Conservation (phyloP, 2,888 invertebrate species). For the Cryptophagus acutangulus region DNA sequence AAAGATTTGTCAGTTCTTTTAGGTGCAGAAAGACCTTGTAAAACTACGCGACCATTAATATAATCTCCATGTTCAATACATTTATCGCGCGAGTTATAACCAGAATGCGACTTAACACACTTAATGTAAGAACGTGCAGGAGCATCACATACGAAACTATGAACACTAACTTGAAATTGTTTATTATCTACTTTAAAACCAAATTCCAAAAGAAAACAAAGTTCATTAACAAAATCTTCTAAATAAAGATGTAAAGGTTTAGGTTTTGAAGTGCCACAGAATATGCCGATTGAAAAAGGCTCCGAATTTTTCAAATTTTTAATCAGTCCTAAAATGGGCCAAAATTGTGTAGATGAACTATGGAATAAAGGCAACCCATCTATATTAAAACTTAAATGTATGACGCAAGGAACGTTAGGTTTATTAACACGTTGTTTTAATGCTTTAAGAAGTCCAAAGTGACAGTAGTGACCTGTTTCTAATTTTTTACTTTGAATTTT, state of each 20-base stretch:
- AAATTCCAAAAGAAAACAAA: conserved; percentile 14
- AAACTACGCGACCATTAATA: conserved; percentile 9
- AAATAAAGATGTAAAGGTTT: conserved; percentile 20
- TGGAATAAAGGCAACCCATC: conserved; percentile 16
- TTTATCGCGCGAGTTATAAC: conserved; percentile 24
- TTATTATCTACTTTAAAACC: conserved; percentile 15
- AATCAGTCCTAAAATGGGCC: conserved; percentile 17
- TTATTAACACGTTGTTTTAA: too few relatives aligned
- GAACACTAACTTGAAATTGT: conserved; percentile 15
- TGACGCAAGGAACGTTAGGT: too few relatives aligned
- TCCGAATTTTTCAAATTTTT: conserved; percentile 12
- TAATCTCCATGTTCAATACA: conserved; percentile 17
- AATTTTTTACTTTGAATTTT: too few relatives aligned
- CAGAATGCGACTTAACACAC: conserved; percentile 19
- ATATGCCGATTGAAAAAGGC: conserved; percentile 13
- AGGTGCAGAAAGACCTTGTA: conserved; percentile 3
- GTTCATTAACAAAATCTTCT: conserved; percentile 23
- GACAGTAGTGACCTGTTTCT: too few relatives aligned
- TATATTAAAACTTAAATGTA: conserved; percentile 17
- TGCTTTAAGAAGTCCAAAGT: too few relatives aligned
- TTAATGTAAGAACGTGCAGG: conserved; percentile 23
- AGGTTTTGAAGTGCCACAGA: conserved; percentile 17
- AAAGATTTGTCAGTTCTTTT: conserved; percentile 18
- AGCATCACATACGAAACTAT: conserved; percentile 24
- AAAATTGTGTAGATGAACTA: conserved; percentile 14